Base-by-base conservation (phyloP, 2,113 vertebrate genomes). In the Ictidomys tridecemlineatus region DNA sequence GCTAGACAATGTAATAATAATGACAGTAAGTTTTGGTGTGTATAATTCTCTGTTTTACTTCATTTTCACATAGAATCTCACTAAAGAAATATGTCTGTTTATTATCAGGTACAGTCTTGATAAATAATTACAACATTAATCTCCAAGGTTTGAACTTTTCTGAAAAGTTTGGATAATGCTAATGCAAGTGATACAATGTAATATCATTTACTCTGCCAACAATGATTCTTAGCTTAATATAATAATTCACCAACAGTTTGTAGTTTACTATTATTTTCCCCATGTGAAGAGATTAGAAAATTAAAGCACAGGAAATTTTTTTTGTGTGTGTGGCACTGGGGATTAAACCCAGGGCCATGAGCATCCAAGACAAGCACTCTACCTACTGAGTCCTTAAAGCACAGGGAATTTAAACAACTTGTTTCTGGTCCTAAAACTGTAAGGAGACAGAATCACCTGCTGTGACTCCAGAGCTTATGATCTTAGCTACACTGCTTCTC, bases 111-210 rank as follows among this genome's bases (percentile, higher is more conserved):
- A 65, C 22, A 37, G 30, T 80, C 16, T 77, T 72, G 22, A 30
- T n/a, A 93, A 86, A 89, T 67, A 83, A 85, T 18, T 80, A 89
- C 8, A 87, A 89, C 51, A 89, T 65, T 74, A 76, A 70, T 89
- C 48, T 58, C 24, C 22, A 63, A 48, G 20, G 30, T 89, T 76
- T 93, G 39, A 93, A 63, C 13, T 88, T 79, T 69, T 51, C 28
- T 95, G 42, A 91, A 78, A 91, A 92, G n/a, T 85, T 77, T 53
- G 20, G n/a, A 56, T 95, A 88, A 94, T 58, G 34, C 16, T 61
- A 78, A 84, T 73, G 17, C 1, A 65, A 70, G 24, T 34, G 48
- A 42, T 32, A 37, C 61, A 51, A 78, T 45, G 69, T 58, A 95
- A 76, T 94, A 94, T 65, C 42, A 48, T 76, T 56, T 93, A 39